A percentile compares a stretch with the other conserved stretches of the same genome.
Evolutionary conservation across 1,140 invertebrate genomes (phyloP).

Genomic region (Diorhabda carinulata): DNA sequence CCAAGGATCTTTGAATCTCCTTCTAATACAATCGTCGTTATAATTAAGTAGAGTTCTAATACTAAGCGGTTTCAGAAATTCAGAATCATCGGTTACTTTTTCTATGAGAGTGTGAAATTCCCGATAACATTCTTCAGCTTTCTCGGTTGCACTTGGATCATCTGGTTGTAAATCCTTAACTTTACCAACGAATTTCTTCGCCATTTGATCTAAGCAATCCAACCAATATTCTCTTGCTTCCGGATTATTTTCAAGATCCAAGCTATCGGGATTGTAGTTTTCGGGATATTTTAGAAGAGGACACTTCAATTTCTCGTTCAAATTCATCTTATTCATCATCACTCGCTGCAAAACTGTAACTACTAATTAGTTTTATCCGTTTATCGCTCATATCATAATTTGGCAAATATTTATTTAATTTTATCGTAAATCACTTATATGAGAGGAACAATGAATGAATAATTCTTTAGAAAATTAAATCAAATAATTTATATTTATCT

Average conservation of each 20-base stretch:
- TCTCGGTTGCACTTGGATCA: constrained; percentile 66
- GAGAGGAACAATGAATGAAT: too few relatives aligned
- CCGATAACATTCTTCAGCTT: constrained; percentile 77
- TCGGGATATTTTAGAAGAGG: constrained; percentile 49
- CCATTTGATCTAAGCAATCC: constrained; percentile 79
- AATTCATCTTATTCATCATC: constrained; percentile 4
- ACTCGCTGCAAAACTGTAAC: too few relatives aligned
- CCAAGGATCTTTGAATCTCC: constrained; percentile 93
- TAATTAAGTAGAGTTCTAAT: constrained; percentile 87
- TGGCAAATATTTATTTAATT: too few relatives aligned
- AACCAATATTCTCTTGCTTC: constrained; percentile 93
- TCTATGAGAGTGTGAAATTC: constrained; percentile 79
- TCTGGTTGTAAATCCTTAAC: constrained; percentile 75
- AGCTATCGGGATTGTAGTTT: constrained; percentile 83
- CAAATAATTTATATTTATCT: too few relatives aligned
- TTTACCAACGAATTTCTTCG: constrained; percentile 69
- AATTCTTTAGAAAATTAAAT: too few relatives aligned
- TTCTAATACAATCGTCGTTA: constrained; percentile 84
- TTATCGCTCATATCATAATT: too few relatives aligned
- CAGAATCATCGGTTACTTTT: constrained; percentile 73
- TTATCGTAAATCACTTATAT: too few relatives aligned
- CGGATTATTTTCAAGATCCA: constrained; percentile 79
- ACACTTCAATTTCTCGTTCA: constrained; percentile 36
- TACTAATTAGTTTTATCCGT: too few relatives aligned
- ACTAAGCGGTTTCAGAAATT: constrained; percentile 81